phyloP scores from a whole-genome alignment of 2,113 vertebrate genomes.

The Phrynosoma blainvillii region DNA sequence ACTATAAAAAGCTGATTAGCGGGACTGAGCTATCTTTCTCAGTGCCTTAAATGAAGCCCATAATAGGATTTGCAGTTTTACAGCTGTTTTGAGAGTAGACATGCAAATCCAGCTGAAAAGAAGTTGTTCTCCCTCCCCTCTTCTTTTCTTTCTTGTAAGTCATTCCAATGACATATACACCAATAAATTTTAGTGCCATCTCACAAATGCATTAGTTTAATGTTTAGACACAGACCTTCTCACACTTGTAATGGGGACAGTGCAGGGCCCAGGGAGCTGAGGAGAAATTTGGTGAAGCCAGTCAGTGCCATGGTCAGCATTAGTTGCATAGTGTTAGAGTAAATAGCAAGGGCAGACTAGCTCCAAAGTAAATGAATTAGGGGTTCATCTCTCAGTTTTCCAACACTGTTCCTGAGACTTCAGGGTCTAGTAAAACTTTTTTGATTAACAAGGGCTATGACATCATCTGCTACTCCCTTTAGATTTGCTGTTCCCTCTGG shows the following conservation, averaged over 20 bases:
- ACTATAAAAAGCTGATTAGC: slow-evolving; percentile 54
- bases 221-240: neutral
- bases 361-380: neutral
- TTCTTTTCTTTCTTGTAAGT: slow-evolving; percentile 17
- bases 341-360: neutral
- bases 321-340: neutral
- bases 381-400: too few species aligned
- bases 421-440: neutral
- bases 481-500: neutral
- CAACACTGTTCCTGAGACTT: neutral
- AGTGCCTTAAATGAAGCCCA: slow-evolving; percentile 47
- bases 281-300: neutral
- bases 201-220: neutral
- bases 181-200: neutral
- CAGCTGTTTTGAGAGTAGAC: slow-evolving; percentile 31
- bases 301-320: neutral
- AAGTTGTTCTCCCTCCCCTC: neutral
- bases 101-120: slow-evolving; percentile 27
- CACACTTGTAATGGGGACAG: neutral
- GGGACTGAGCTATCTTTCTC: slow-evolving; percentile 54
- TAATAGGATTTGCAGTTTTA: slow-evolving; percentile 59
- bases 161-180: slow-evolving; percentile 9
- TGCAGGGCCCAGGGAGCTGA: neutral
- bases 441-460: neutral
- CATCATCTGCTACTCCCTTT: neutral